These are phyloP conservation scores for Venustaconcha ellipsiformis DNA, from an alignment of 1,140 invertebrate species.

Conservation along the genomic window DNA sequence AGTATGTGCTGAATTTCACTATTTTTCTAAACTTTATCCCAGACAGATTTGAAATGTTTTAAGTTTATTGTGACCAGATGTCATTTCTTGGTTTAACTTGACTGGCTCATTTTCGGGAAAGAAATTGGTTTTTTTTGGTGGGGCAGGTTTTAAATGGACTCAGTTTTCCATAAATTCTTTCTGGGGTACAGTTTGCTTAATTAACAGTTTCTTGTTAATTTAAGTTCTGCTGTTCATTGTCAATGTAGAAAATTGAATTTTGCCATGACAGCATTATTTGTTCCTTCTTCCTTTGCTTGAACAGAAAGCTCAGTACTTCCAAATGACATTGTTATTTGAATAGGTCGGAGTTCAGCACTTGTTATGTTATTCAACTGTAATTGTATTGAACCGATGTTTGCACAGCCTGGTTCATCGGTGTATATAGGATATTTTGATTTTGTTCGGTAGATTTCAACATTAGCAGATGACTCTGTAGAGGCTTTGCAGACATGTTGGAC, in stretches of 20 bases:
- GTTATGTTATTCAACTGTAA: background rate
- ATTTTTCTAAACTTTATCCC: too few relatives aligned
- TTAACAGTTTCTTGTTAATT: too few relatives aligned
- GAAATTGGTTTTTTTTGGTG: too few relatives aligned
- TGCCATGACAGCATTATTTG: constrained; percentile 2
- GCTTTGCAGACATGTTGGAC: background rate
- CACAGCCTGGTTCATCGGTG: constrained; percentile 1
- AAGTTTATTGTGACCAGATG: too few relatives aligned
- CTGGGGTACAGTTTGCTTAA: too few relatives aligned
- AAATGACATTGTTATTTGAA: constrained; percentile 13
- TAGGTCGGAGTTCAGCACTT: background rate
- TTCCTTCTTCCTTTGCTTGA: constrained; percentile 12
- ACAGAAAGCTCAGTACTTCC: constrained; percentile 22
- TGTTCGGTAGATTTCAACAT: constrained; percentile 6
- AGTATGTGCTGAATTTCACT: too few relatives aligned
- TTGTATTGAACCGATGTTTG: background rate
- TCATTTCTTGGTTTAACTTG: too few relatives aligned
- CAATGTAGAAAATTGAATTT: constrained; percentile 16
- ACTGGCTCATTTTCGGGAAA: too few relatives aligned
- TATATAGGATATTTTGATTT: constrained; percentile 6
- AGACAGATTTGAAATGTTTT: too few relatives aligned
- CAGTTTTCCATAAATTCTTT: too few relatives aligned
- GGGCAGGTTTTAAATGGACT: too few relatives aligned
- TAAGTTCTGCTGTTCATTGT: too few relatives aligned
- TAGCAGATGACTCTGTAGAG: background rate